Conservation (phyloP, 2,888 invertebrate species). For the Melinopterus prodromus region DNA sequence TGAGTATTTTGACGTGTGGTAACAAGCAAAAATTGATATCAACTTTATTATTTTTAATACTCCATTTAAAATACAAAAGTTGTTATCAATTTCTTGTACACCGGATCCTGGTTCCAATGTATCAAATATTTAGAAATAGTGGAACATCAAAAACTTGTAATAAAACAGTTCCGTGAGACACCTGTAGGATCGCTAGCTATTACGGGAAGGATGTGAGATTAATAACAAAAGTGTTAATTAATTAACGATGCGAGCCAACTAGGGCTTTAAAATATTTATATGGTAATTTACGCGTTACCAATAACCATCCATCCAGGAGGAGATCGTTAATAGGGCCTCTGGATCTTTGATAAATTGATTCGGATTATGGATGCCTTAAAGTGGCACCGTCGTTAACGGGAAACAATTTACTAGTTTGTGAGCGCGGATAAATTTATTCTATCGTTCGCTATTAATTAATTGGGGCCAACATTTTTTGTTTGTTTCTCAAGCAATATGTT, state of each 20-base stretch:
- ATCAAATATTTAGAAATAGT: too few relatives aligned
- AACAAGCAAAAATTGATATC: too few relatives aligned
- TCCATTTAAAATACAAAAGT: too few relatives aligned
- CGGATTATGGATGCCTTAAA: neutral
- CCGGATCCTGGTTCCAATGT: too few relatives aligned
- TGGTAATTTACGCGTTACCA: neutral
- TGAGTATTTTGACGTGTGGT: too few relatives aligned
- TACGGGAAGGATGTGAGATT: neutral
- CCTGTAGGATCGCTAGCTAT: neutral
- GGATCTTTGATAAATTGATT: neutral
- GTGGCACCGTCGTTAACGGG: neutral
- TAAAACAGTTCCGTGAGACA: too few relatives aligned
- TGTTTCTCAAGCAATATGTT: neutral
- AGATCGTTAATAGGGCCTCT: neutral
- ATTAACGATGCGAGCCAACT: neutral
- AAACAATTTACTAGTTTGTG: neutral
- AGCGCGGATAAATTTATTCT: neutral
- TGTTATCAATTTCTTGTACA: too few relatives aligned
- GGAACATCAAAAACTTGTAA: neutral
- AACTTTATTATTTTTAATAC: too few relatives aligned
- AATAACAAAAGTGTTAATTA: neutral
- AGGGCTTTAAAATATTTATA: neutral
- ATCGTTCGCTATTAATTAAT: neutral
- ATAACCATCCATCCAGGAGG: neutral
- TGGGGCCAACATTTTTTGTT: neutral